These are phyloP conservation scores for Bombus confusus DNA, from an alignment of 1,140 invertebrate genomes.

Conservation along the genomic window DNA sequence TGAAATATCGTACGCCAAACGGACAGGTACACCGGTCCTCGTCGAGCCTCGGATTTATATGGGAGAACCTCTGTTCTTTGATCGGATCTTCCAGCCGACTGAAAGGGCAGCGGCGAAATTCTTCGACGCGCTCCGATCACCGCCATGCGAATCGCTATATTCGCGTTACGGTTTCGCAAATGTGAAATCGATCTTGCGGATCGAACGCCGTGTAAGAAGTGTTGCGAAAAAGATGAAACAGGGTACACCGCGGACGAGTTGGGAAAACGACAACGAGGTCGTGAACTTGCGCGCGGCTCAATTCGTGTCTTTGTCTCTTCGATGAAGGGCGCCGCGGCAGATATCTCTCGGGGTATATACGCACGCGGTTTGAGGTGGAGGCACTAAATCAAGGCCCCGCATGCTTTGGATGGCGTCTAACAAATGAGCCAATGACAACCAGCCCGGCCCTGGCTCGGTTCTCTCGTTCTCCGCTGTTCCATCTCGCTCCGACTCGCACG, in stretches of 20 bases:
- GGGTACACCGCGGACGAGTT: background rate
- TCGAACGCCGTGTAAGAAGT: too few species aligned
- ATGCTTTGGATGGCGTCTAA: slow-evolving; percentile 83
- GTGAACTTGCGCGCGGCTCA: slow-evolving; percentile 73
- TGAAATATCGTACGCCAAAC: slow-evolving; percentile 16
- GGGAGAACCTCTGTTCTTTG: too few species aligned
- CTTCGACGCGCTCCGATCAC: background rate
- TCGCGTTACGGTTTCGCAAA: too few species aligned
- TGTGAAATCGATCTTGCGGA: too few species aligned
- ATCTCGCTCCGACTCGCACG: slow-evolving; percentile 68
- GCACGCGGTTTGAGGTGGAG: slow-evolving; percentile 78
- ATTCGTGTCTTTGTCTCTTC: slow-evolving; percentile 77
- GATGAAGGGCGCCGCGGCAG: slow-evolving; percentile 71
- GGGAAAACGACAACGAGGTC: slow-evolving; percentile 59
- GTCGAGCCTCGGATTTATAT: background rate
- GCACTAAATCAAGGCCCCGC: slow-evolving; percentile 82
- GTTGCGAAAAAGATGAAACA: background rate
- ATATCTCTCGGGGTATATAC: slow-evolving; percentile 73
- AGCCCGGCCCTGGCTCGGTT: slow-evolving; percentile 73
- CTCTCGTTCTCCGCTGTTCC: slow-evolving; percentile 42
- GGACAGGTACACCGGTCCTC: background rate
- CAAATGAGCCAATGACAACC: slow-evolving; percentile 83
- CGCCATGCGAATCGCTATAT: background rate
- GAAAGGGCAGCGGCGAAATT: background rate
- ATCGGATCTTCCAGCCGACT: background rate